Evolutionary conservation across 2,888 invertebrate species (phyloP).

Genomic region (Diaphora mendica): DNA sequence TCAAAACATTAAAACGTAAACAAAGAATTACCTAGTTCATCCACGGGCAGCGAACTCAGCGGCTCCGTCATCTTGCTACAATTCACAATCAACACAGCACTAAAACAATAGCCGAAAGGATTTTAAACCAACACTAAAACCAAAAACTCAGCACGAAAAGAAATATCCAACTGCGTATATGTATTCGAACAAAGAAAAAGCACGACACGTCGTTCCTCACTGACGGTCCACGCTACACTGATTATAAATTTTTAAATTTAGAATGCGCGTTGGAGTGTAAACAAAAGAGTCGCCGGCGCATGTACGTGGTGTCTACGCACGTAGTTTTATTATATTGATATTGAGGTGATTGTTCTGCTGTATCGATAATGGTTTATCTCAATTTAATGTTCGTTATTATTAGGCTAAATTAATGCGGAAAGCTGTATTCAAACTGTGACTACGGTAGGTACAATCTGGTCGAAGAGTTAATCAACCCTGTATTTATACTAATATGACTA

Average conservation of each 20-base stretch:
- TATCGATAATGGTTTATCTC: constrained; percentile 8
- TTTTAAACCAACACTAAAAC: constrained; percentile 16
- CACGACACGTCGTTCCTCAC: constrained; percentile 58
- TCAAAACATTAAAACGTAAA: constrained; percentile 20
- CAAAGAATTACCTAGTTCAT: constrained; percentile 49
- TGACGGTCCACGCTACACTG: constrained; percentile 66
- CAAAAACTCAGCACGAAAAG: constrained; percentile 20
- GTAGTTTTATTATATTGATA: constrained; percentile 23
- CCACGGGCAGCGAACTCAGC: constrained; percentile 44
- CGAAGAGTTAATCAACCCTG: neutral
- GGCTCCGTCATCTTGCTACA: constrained; percentile 51
- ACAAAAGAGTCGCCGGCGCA: constrained; percentile 58
- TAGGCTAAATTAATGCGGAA: neutral
- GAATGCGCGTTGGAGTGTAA: constrained; percentile 56
- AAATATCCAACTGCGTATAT: constrained; percentile 39
- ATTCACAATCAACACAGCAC: constrained; percentile 11
- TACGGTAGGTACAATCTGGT: neutral
- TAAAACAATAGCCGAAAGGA: constrained; percentile 23
- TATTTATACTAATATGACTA: neutral
- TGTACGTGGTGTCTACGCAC: constrained; percentile 30
- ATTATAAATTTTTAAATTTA: constrained; percentile 58
- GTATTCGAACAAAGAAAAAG: constrained; percentile 6
- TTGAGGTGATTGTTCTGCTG: constrained; percentile 33
- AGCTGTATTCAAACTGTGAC: neutral
- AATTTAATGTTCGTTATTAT: neutral